Base-by-base conservation (phyloP, 2,113 vertebrate species). In the Microtus pennsylvanicus region DNA sequence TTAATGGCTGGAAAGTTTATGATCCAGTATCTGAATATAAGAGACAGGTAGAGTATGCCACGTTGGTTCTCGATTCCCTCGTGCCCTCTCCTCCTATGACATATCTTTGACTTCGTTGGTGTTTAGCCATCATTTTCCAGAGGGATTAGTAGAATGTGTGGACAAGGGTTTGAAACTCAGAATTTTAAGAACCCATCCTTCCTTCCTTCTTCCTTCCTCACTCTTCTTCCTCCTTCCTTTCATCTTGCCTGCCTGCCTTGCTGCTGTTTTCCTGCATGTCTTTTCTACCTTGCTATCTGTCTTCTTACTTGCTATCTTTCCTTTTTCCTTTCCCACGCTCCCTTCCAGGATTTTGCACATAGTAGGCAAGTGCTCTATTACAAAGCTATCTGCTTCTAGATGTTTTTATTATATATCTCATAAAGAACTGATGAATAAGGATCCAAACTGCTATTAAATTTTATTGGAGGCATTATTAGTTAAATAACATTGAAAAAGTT, bases 1-100 rank as follows among this genome's bases (percentile, higher is more conserved):
- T 98, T 92, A 99, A 99, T 58, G 99, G 99, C 92, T 99, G 99
- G 99, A 99, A 99, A 98, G 99, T 99, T 30, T 99, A 99, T 86
- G 99, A 99, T 89, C 98, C 99, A 6, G 90, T 99, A 38, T 97
- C 99, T 38, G 99, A 99, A 98, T 99, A 99, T 98, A 99, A 99
- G 94, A 99, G 99, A 95, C 99, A 99, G 99, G 99, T 99, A 98
- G 96, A 97, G 98, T 97, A 45, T 2, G 22, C 33, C 92, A 50
- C 45, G 16, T 67, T 45, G 50, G 28, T 55, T 67, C 78, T 78
- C 16, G 4, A 22, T 52, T 55, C 94, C 38, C 26, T 77, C 22
- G 38, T 47, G 17, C 72, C 55, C 13, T 50, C 3, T 89, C 70
- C n/a, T 52, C 0, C 58, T 21, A 58, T 35, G 2, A 63, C 33